Evolutionary conservation across 2,113 vertebrate species (phyloP), one percentile per base, ranked within the genome.

Genomic region (Crotalus helleri): DNA sequence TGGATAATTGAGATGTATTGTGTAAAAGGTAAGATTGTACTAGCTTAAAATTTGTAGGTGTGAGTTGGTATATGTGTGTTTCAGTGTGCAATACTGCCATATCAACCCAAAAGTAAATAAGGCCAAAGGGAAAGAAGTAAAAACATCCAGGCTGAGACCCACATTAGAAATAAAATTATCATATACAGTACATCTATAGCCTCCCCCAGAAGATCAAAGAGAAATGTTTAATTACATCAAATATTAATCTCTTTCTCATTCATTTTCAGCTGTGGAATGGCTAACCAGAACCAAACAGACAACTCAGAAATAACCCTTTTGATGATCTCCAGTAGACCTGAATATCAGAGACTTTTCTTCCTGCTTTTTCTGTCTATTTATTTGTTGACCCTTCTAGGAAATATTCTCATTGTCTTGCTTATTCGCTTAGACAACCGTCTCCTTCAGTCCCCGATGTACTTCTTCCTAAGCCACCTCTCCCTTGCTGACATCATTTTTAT

Each of bases 261-360:
- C 85, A 33, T 87, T 93, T 87, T 93, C 33, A 91, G 59, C 53
- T 81, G 64, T 92, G 87, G 11, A 44, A 94, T 93, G 91, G 33
- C 91, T 24, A 90, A 93, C 90, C 87, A 69, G 74, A 96, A 96
- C 69, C 54, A 23, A 39, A 95, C 91, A 10, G 3, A 24, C 24
- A 87, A 91, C 74, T 64, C 92, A 64, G n/a, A 94, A 94, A 96
- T 96, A 74, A 87, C 95, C 93, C 94, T 96, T 59, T 55, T 95
- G 51, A 87, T 95, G 94, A 55, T 94, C 74, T 91, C 93, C 3
- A 15, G 69, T 4, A 51, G 91, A 9, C 86, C 46, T 59, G 90
- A 94, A 29, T 53, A 94, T 19, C 93, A 95, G 29, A 29, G 58
- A 11, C 49, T 93, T 5, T 61, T 96, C 91, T 95, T 93, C 81